A percentile compares a stretch with the other conserved stretches of the same genome.
Conservation (phyloP, 1,140 invertebrate genomes). For the Littorina saxatilis region DNA sequence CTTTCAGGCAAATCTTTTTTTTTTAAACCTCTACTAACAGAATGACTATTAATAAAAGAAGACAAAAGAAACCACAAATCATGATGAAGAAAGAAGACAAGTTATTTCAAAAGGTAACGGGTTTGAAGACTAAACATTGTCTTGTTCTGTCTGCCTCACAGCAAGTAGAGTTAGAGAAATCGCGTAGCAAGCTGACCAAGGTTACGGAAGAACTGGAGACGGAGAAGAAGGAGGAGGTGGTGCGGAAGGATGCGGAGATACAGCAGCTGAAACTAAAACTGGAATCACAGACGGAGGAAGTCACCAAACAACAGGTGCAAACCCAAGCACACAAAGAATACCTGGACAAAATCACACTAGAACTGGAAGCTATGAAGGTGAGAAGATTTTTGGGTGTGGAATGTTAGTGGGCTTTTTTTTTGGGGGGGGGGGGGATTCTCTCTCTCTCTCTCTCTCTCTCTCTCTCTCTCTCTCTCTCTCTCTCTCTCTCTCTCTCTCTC, state of each 20-base stretch:
- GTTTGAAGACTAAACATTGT: no score
- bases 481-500: neutral
- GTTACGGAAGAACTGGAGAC: slow-evolving; percentile 63
- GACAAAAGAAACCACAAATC: no score
- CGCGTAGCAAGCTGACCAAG: slow-evolving; percentile 62
- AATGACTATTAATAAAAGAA: no score
- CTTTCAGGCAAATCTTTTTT: no score
- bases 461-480: neutral
- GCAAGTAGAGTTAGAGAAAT: slow-evolving; percentile 67
- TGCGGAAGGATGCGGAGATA: slow-evolving; percentile 72
- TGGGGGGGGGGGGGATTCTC: no score
- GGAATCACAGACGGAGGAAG: slow-evolving; percentile 52
- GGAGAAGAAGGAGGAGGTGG: slow-evolving; percentile 69
- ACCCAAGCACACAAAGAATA: slow-evolving; percentile 68
- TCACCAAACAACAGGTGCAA: slow-evolving; percentile 64
- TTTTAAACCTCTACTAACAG: no score
- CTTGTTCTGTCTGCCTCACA: slow-evolving; percentile 35
- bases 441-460: neutral
- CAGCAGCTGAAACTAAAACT: slow-evolving; percentile 64
- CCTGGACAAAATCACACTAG: slow-evolving; percentile 65
- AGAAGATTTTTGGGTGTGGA: neutral
- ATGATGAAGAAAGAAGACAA: no score
- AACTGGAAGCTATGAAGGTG: slow-evolving; percentile 69
- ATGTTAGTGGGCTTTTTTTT: no score
- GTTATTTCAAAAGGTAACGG: no score